Conservation (phyloP, 2,888 invertebrate genomes). For the Agrochola circellaris region DNA sequence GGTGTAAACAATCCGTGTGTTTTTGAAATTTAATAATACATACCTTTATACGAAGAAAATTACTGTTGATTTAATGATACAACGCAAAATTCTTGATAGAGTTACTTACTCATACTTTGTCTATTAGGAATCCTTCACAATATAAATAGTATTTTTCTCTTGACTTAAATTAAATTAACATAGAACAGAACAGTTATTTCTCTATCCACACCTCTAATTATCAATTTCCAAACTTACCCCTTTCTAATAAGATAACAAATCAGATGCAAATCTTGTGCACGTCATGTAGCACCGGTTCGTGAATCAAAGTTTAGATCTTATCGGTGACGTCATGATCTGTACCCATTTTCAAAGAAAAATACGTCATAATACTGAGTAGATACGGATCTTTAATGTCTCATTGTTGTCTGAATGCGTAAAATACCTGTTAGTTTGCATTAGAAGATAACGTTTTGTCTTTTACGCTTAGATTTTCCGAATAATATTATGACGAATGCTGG, state of each 20-base stretch:
- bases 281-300: slow-evolving; percentile 12
- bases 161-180: neutral
- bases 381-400: slow-evolving; percentile 38
- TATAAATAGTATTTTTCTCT: neutral
- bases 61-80: slow-evolving; percentile 14
- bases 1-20: neutral
- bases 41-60: neutral
- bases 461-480: slow-evolving; percentile 4
- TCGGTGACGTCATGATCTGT: slow-evolving; percentile 20
- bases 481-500: neutral
- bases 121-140: slow-evolving; percentile 7
- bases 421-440: slow-evolving; percentile 11
- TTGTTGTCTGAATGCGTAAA: slow-evolving; percentile 43
- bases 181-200: neutral
- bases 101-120: slow-evolving; percentile 14
- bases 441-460: slow-evolving; percentile 21
- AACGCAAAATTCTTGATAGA: slow-evolving; percentile 16
- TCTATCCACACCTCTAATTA: neutral
- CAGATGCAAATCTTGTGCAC: neutral
- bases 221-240: slow-evolving; percentile 8
- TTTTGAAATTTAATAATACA: neutral
- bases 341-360: slow-evolving; percentile 32
- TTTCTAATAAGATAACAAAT: slow-evolving; percentile 22
- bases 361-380: slow-evolving; percentile 47
- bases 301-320: slow-evolving; percentile 44